Conservation (phyloP, 2,888 invertebrate genomes). For the Polietes domitor region DNA sequence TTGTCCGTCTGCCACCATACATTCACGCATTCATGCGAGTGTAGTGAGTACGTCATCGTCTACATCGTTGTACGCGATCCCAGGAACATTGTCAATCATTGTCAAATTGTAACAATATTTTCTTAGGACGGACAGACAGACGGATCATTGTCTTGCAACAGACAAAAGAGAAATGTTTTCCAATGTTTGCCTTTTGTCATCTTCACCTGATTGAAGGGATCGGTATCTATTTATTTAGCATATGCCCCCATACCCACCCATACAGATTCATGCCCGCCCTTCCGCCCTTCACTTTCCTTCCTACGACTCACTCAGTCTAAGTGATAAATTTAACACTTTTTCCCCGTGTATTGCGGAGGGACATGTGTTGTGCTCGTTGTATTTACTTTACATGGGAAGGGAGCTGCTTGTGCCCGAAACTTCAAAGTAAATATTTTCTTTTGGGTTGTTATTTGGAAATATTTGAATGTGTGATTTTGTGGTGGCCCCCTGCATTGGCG, state of each 20-base stretch:
- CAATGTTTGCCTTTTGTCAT: conserved; percentile 24
- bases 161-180: background rate
- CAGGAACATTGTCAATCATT: conserved; percentile 55
- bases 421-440: conserved; percentile 26
- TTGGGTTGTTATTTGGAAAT: background rate
- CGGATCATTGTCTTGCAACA: conserved; percentile 51
- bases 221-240: conserved; percentile 19
- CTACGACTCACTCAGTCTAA: background rate
- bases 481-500: conserved; percentile 19
- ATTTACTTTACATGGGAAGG: background rate
- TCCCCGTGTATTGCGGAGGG: background rate
- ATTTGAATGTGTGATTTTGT: background rate
- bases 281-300: background rate
- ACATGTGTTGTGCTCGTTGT: background rate
- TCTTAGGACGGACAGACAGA: conserved; percentile 40
- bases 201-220: conserved; percentile 19
- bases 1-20: too few relatives aligned
- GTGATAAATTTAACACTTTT: conserved; percentile 30
- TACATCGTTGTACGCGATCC: background rate
- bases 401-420: background rate
- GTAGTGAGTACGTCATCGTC: background rate
- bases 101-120: conserved; percentile 51
- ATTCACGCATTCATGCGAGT: background rate
- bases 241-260: background rate
- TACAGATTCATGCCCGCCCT: background rate